Base-by-base conservation (phyloP, 2,797 vertebrate species). In the Danio aesculapii region DNA sequence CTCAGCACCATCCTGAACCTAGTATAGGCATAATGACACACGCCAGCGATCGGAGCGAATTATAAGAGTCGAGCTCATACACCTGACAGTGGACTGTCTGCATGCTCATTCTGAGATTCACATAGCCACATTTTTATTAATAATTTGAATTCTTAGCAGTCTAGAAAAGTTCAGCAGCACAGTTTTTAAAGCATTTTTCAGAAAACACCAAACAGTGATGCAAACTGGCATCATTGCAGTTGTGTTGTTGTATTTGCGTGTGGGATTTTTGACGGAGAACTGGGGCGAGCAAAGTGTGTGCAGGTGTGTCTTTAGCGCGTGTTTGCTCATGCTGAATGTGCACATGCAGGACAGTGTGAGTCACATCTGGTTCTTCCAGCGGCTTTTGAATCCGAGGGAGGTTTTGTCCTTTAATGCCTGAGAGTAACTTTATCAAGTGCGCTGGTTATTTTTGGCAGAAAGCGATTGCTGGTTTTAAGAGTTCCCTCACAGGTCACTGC, bases 401-500 rank as follows among this genome's bases (percentile, higher is more conserved):
- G 67, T 52, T 68, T 87, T 81, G 63, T 88, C 79, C 88, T 84
- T 64, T 49, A 67, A 66, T 85, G 85, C 62, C 75, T 84, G 79
- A 84, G 87, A 86, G 86, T 84, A 75, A 79, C 77, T 85, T 89
- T 64, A 82, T 85, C 81, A 68, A 86, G 87, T 70, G 71, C 79
- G 88, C 87, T 86, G 80, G 86, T 84, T 90, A 88, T 91, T 91
- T 90, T 90, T 88, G 87, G 86, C 77, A 52, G 47, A 61, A 85
- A 86, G 87, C 87, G 86, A 87, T 85, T 87, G 78, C 77, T 82
- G 89, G 88, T 86, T 82, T 86, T 77, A 71, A 86, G 74, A 75
- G 76, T 79, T 81, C 83, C 76, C 69, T 84, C 81, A 74, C 79
- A 74, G 85, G 76, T 85, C 73, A 79, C 59, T 82, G 74, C 68